Percentiles rank a stretch among this genome's conserved stretches.
Conservation (phyloP, 2,888 invertebrate species). For the Eudemis profundana region DNA sequence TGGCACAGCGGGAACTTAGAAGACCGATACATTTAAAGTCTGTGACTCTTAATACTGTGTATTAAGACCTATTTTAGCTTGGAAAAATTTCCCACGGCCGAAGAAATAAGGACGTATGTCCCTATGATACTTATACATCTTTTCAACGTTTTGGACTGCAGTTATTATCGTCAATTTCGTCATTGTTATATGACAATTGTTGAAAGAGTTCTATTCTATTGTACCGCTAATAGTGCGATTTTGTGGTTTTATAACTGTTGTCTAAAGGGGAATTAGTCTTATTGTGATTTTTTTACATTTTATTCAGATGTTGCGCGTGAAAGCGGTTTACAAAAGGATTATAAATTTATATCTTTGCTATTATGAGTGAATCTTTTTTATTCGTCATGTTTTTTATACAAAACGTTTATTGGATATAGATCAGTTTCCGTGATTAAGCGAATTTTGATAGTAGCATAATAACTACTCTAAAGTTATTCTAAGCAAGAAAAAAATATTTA, state of each 20-base stretch:
- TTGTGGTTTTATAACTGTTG: slow-evolving; percentile 56
- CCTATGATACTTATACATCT: slow-evolving; percentile 4
- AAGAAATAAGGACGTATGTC: neutral
- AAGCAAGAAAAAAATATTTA: too few relatives aligned
- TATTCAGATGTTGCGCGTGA: slow-evolving; percentile 25
- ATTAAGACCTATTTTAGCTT: neutral
- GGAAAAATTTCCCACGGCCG: neutral
- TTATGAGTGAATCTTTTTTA: slow-evolving; percentile 17
- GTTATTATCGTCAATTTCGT: slow-evolving; percentile 27
- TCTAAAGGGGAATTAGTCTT: slow-evolving; percentile 56
- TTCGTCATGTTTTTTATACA: slow-evolving; percentile 1
- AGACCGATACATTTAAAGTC: neutral
- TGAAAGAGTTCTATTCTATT: slow-evolving; percentile 65
- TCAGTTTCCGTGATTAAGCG: slow-evolving; percentile 4
- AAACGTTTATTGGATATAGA: slow-evolving; percentile 15
- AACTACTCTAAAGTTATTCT: too few relatives aligned
- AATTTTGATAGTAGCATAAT: neutral
- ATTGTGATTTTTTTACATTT: slow-evolving; percentile 48
- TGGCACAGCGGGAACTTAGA: slow-evolving; percentile 46
- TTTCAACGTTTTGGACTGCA: neutral
- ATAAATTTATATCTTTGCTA: slow-evolving; percentile 7
- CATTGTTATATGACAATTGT: slow-evolving; percentile 57
- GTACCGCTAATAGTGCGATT: slow-evolving; percentile 56
- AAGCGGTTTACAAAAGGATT: slow-evolving; percentile 32
- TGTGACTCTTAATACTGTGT: neutral